Base-by-base conservation (phyloP, 2,888 invertebrate genomes). In the Leptopilina syphax region DNA sequence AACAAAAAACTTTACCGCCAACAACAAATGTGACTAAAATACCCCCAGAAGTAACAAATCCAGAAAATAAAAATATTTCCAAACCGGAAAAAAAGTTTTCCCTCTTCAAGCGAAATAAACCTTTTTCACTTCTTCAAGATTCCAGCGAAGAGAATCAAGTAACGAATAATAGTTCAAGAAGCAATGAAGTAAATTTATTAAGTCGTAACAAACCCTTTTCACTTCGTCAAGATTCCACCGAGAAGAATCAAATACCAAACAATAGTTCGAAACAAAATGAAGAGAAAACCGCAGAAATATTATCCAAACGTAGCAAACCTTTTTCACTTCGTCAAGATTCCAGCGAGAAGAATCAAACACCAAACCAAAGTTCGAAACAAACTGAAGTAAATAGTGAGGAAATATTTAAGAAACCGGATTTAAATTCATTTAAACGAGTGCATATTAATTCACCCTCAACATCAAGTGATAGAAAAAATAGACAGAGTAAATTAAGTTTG, bases 21-120 rank as follows among this genome's bases (percentile, higher is more conserved):
- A 34, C n/a, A 34, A 44, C 13, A 54, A 3, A 24, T 9, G 54
- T 27, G 3, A 73, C 12, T 50, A 1, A 54, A 3, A 13, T n/a
- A 73, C 10, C 27, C 0, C 27, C 8, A 13, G 34, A 54, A 54
- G 13, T 24, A 70, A 13, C 6, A 2, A 54, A 50, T 50, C 8
- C n/a, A 3, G 57, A n/a, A 73, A 12, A 54, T 73, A 54, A 57
- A 54, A 73, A 73, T 57, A 57, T 9, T 41, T n/a, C 41, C 9
- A 4, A n/a, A 9, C 34, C 73, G 27, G 9, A 9, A n/a, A 73
- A 41, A 73, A 73, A 73, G n/a, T 57, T 73, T 34, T 73, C 73
- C 9, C 57, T 73, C 10, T 73, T 73, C 18, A 57, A 57, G 1
- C 7, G 70, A 6, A 41, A n/a, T 27, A 24, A 68, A 60, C 60